Evolutionary conservation across 2,888 invertebrate species (phyloP).

Genomic region (Pheosia gnoma): DNA sequence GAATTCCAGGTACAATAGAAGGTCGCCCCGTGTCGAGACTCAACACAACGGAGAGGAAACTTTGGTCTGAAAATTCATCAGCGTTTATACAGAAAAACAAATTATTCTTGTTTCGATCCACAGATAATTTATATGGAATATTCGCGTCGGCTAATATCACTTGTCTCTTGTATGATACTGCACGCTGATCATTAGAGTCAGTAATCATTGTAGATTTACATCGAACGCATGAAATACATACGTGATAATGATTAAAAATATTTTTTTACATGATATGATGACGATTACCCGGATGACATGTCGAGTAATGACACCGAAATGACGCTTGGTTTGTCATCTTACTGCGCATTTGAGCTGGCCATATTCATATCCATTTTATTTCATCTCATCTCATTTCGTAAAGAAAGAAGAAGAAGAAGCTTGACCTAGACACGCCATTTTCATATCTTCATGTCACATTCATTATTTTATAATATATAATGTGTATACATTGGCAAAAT

Average conservation of each 20-base stretch:
- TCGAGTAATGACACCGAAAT: too few relatives aligned
- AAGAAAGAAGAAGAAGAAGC: too few relatives aligned
- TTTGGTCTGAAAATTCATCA: conserved; percentile 65
- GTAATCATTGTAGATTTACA: conserved; percentile 22
- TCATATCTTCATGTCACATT: too few relatives aligned
- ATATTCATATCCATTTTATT: too few relatives aligned
- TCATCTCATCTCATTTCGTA: too few relatives aligned
- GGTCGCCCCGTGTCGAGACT: conserved; percentile 49
- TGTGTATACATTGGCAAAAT: too few relatives aligned
- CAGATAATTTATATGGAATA: conserved; percentile 60
- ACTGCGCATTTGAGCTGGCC: too few relatives aligned
- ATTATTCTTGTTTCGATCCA: conserved; percentile 52
- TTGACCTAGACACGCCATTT: too few relatives aligned
- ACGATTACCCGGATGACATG: too few relatives aligned
- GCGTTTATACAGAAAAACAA: conserved; percentile 67
- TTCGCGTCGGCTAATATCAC: conserved; percentile 62
- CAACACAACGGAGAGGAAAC: conserved; percentile 61
- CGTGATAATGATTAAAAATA: not conserved
- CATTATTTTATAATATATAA: too few relatives aligned
- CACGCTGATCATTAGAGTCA: conserved; percentile 31
- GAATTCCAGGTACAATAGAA: conserved; percentile 55
- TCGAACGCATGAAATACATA: not conserved
- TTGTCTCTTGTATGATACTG: conserved; percentile 43
- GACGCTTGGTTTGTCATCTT: not conserved
- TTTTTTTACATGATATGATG: too few relatives aligned